Evolutionary conservation across 2,888 invertebrate genomes (phyloP), one percentile per base, ranked within the genome.

Genomic region (Lacanobia wlatinum): DNA sequence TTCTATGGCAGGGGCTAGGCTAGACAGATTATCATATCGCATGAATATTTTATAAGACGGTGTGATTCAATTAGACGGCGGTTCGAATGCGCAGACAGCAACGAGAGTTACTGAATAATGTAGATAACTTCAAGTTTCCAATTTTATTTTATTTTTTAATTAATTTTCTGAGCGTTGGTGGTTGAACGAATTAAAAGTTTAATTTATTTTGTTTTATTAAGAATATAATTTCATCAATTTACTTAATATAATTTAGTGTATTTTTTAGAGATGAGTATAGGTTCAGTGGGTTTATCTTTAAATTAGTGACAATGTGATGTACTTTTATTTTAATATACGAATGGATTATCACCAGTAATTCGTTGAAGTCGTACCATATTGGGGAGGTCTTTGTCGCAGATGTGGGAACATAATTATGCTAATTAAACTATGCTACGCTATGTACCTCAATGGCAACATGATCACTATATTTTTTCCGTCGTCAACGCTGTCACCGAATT

Each of bases 1-100:
- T 40, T 60, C 73, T 68, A 68, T 59, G 83, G 63, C 74, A 72
- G 70, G 76, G 76, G 72, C 76, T 66, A 79, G 88, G 87, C 86
- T 87, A 87, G 90, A 84, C 90, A 91, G 92, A 95, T 95, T 95
- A 95, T 93, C 94, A 94, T 94, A 94, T 90, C 92, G 90, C 92
- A 96, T 96, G 95, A 96, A 96, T 96, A 95, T 96, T 96, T 94
- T 94, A 96, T 95, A 92, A 92, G 94, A 88, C 87, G 84, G 87
- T 87, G 87, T 90, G 91, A 96, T 95, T 96, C 94, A 95, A 95
- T 95, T 95, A 95, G 90, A 87, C 82, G 85, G 87, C 80, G 88
- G 88, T 82, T 86, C 84, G 87, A 87, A 89, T 84, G 82, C 85
- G 83, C 83, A 84, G 84, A 80, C 84, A 80, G 86, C 76, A 77